These are phyloP conservation scores for Nannoperca australis DNA, from an alignment of 2,797 vertebrate genomes.

Conservation along the genomic window DNA sequence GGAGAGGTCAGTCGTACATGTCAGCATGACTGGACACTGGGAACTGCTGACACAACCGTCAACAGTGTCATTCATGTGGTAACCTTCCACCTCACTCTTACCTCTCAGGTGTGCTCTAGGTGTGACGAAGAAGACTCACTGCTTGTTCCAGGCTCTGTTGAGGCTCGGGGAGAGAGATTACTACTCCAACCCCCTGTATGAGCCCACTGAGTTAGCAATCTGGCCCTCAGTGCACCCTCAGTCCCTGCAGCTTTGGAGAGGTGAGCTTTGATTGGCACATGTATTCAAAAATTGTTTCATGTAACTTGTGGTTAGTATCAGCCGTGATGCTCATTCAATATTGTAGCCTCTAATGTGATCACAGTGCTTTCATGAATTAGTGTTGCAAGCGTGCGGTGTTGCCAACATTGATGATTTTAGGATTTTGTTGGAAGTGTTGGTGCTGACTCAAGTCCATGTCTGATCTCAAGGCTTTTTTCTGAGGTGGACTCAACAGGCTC, in stretches of 20 bases:
- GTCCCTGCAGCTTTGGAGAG: slow-evolving; percentile 90
- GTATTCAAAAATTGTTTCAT: not conserved
- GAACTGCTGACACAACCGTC: not conserved
- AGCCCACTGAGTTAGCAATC: slow-evolving; percentile 84
- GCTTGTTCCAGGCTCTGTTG: slow-evolving; percentile 88
- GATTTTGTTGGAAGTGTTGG: not conserved
- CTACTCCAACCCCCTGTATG: slow-evolving; percentile 88
- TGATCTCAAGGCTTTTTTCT: slow-evolving; percentile 88
- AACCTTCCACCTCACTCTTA: not conserved
- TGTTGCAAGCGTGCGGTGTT: not conserved
- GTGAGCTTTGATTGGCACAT: slow-evolving; percentile 69
- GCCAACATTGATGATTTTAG: not conserved
- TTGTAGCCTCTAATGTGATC: not conserved
- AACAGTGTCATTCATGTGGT: not conserved
- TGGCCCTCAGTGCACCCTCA: slow-evolving; percentile 94
- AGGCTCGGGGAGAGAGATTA: slow-evolving; percentile 69
- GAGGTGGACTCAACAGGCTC: slow-evolving; percentile 83
- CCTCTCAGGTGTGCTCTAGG: slow-evolving; percentile 81
- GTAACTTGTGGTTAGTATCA: not conserved
- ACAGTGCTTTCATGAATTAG: not conserved
- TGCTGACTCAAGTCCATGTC: slow-evolving; percentile 4
- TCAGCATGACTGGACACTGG: too few relatives aligned
- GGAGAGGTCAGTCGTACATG: slow-evolving; percentile 83
- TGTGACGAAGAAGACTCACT: slow-evolving; percentile 88
- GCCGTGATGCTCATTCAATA: not conserved